These are phyloP conservation scores for Ariopsis seemanni DNA, from an alignment of 2,113 vertebrate genomes.

Conservation along the genomic window DNA sequence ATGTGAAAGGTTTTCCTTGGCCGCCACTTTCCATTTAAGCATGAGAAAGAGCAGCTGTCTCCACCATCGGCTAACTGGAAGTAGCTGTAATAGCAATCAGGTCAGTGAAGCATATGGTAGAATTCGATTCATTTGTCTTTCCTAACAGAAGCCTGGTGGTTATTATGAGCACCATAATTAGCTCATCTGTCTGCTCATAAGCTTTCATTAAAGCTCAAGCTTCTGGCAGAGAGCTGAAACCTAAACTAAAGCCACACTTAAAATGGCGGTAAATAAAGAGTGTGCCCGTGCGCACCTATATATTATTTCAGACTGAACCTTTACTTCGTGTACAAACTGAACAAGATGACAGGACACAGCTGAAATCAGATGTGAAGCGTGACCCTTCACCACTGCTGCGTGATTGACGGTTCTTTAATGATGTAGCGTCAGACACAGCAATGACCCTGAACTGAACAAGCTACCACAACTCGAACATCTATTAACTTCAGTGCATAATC, in stretches of 20 bases:
- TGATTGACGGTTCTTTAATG: conserved; percentile 7
- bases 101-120: conserved; percentile 36
- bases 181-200: conserved; percentile 29
- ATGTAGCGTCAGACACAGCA: neutral
- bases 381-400: neutral
- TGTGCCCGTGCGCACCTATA: neutral
- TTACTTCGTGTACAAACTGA: neutral
- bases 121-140: conserved; percentile 39
- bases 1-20: neutral
- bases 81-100: conserved; percentile 25
- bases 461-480: neutral
- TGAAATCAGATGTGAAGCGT: neutral
- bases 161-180: conserved; percentile 30
- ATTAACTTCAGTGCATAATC: too few species aligned
- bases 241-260: conserved; percentile 3
- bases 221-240: conserved; percentile 8
- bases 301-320: neutral
- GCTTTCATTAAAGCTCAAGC: conserved; percentile 14
- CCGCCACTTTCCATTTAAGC: conserved; percentile 17
- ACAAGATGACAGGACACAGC: neutral
- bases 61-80: conserved; percentile 23
- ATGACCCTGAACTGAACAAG: neutral
- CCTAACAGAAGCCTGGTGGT: conserved; percentile 38
- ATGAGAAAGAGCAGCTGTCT: neutral
- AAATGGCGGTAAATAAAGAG: neutral